Conservation (phyloP, 1,140 invertebrate genomes). For the Acyrthosiphon pisum region DNA sequence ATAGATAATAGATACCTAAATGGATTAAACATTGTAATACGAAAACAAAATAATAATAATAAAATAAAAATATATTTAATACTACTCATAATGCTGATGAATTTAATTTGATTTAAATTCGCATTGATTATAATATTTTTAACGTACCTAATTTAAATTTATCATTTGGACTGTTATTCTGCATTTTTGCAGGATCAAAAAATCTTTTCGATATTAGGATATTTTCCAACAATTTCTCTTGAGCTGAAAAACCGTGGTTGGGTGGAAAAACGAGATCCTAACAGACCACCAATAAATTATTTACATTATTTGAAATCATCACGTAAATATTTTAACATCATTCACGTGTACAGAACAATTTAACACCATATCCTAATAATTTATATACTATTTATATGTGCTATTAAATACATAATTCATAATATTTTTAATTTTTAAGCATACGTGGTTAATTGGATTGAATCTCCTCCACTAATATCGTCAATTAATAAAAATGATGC, state of each 20-base stretch:
- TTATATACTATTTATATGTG: not conserved
- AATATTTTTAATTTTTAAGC: not conserved
- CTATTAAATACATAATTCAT: not conserved
- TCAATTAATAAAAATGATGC: not conserved
- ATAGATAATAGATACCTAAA: no score
- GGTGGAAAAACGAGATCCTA: slow-evolving; percentile 59
- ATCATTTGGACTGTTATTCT: not conserved
- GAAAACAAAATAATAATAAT: no score
- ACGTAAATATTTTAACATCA: slow-evolving; percentile 11
- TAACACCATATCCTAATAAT: not conserved
- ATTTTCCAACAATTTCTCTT: slow-evolving; percentile 59
- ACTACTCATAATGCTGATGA: not conserved
- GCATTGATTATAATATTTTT: not conserved
- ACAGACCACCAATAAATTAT: slow-evolving; percentile 45
- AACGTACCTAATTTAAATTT: not conserved
- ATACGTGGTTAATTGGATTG: not conserved
- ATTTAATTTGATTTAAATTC: not conserved
- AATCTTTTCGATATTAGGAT: slow-evolving; percentile 60
- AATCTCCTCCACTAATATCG: not conserved
- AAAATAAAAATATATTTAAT: not conserved
- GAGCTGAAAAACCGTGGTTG: slow-evolving; percentile 60
- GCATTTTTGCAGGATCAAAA: slow-evolving; percentile 57
- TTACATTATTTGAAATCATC: slow-evolving; percentile 14
- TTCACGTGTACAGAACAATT: not conserved
- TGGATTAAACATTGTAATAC: not conserved